These are phyloP conservation scores for Acronicta psi DNA, from an alignment of 2,888 invertebrate species.

Conservation along the genomic window DNA sequence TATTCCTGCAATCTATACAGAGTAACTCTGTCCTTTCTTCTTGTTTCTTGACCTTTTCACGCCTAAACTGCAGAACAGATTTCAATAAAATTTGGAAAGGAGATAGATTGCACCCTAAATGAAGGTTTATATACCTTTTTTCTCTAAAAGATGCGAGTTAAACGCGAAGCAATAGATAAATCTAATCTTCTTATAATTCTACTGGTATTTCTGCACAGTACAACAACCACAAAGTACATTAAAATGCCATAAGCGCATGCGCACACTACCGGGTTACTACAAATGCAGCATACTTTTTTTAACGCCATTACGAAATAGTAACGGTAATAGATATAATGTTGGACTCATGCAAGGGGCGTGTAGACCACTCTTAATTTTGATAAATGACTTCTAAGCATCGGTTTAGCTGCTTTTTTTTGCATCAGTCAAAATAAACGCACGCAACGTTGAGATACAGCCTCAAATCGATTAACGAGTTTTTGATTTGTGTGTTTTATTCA, in stretches of 20 bases:
- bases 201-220: conserved; percentile 16
- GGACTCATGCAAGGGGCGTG: conserved; percentile 60
- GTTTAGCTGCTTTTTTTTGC: conserved; percentile 29
- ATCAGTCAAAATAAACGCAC: conserved; percentile 36
- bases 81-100: too few species aligned
- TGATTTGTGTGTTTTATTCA: conserved; percentile 19
- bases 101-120: too few species aligned
- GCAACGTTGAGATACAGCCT: conserved; percentile 6
- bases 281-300: conserved; percentile 30
- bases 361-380: conserved; percentile 75
- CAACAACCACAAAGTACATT: conserved; percentile 31
- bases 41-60: too few species aligned
- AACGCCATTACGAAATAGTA: conserved; percentile 59
- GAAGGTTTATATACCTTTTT: too few species aligned
- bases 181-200: conserved; percentile 1
- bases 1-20: too few species aligned
- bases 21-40: too few species aligned
- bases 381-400: conserved; percentile 66
- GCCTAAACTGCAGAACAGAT: too few species aligned
- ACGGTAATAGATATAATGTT: conserved; percentile 60
- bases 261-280: conserved; percentile 2
- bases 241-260: conserved; percentile 36
- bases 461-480: conserved; percentile 34
- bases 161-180: not conserved
- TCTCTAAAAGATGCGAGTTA: too few species aligned